Conservation (phyloP, 2,888 invertebrate genomes). For the Chalcis sispes region DNA sequence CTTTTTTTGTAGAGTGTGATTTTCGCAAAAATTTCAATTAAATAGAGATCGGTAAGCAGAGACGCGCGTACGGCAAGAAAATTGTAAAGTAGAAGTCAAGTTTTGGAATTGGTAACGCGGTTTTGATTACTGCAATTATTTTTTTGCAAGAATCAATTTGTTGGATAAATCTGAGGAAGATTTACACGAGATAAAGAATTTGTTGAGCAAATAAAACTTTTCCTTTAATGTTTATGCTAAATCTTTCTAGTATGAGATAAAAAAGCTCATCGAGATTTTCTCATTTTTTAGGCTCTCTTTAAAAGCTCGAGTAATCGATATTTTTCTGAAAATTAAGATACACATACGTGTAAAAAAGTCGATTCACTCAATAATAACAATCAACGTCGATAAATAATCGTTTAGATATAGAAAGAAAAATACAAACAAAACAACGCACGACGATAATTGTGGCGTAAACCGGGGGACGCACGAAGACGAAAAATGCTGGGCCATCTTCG, state of each 20-base stretch:
- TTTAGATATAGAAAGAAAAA: not conserved
- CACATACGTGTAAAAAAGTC: conserved; percentile 10
- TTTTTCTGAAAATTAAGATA: conserved; percentile 33
- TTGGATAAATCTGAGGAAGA: conserved; percentile 26
- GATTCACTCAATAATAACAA: conserved; percentile 28
- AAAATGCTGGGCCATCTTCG: conserved; percentile 59
- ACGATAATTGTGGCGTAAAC: not conserved
- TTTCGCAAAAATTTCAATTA: conserved; percentile 56
- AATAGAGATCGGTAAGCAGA: conserved; percentile 36
- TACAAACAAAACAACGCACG: conserved; percentile 5
- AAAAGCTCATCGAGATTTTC: no score
- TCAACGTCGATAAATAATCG: not conserved
- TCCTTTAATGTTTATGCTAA: no score
- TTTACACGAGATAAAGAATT: conserved; percentile 7
- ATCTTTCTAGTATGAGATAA: no score
- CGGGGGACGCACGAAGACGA: conserved; percentile 26
- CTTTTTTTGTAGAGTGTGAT: conserved; percentile 49
- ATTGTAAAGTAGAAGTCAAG: not conserved
- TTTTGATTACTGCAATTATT: not conserved
- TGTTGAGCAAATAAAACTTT: no score
- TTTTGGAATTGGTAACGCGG: not conserved
- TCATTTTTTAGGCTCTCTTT: no score
- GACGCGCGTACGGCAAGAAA: conserved; percentile 28
- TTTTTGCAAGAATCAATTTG: not conserved
- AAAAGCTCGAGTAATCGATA: not conserved